Conservation (phyloP, 1,140 invertebrate genomes). For the Oryctes rhinoceros region DNA sequence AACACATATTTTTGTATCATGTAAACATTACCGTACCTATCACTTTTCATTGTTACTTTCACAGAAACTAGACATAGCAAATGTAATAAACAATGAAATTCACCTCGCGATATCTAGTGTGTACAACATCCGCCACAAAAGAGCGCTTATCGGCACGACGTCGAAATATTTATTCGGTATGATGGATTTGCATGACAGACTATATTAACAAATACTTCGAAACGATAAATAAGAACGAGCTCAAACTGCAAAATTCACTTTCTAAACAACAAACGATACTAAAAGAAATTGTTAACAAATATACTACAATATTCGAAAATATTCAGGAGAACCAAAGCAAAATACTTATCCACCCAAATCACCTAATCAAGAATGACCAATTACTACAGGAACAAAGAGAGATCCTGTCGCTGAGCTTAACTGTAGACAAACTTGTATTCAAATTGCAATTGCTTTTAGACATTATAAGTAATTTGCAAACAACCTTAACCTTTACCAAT, state of each 20-base stretch:
- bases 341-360: background rate
- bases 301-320: no score
- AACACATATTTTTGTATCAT: background rate
- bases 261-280: no score
- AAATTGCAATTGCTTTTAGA: background rate
- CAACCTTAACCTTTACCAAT: background rate
- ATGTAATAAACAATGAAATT: no score
- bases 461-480: background rate
- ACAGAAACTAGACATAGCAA: background rate
- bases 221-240: no score
- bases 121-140: slow-evolving; percentile 36
- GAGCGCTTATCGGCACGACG: slow-evolving; percentile 42
- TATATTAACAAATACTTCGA: no score
- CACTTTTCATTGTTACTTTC: background rate
- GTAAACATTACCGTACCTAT: slow-evolving; percentile 7
- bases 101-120: background rate
- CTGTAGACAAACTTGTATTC: background rate
- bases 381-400: no score
- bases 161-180: no score
- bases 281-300: no score
- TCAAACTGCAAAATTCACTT: no score
- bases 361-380: background rate
- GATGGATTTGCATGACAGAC: slow-evolving; percentile 38
- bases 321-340: no score
- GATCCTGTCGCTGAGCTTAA: no score